Evolutionary conservation across 2,888 invertebrate species (phyloP).

Genomic region (Pandemis heparana): DNA sequence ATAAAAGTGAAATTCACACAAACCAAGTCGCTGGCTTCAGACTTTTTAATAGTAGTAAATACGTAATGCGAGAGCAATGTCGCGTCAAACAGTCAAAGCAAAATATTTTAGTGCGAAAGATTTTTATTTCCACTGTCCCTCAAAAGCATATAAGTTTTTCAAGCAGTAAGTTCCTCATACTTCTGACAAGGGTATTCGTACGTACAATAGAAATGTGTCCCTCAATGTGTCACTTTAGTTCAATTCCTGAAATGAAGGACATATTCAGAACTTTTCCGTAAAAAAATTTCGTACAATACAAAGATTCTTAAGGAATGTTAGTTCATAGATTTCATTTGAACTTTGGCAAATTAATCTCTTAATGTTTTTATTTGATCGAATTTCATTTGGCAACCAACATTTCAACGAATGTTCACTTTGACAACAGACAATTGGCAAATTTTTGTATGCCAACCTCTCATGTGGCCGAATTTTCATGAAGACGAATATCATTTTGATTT

Average conservation of each 20-base stretch:
- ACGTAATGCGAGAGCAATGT: neutral
- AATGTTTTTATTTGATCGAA: no score
- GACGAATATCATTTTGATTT: no score
- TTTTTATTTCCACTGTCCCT: neutral
- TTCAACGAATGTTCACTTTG: no score
- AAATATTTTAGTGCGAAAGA: neutral
- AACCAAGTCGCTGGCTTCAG: no score
- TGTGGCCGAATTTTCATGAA: no score
- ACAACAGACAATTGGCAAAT: no score
- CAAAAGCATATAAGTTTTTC: slow-evolving; percentile 6
- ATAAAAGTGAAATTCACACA: no score
- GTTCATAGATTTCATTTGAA: neutral
- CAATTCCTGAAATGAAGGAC: slow-evolving; percentile 5
- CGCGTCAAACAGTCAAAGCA: neutral
- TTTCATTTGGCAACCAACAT: no score
- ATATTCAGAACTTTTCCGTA: slow-evolving; percentile 4
- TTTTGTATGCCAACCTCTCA: no score
- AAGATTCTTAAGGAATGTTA: neutral
- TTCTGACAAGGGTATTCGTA: slow-evolving; percentile 21
- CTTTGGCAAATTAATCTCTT: neutral
- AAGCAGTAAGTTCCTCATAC: slow-evolving; percentile 5
- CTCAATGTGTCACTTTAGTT: slow-evolving; percentile 33
- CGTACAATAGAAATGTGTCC: slow-evolving; percentile 27
- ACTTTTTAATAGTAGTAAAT: no score
- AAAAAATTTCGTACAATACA: slow-evolving; percentile 16